Percentiles rank a stretch among this genome's conserved stretches.
phyloP scores from a whole-genome alignment of 2,797 vertebrate species.

The Rhabdophis nuchalis region DNA sequence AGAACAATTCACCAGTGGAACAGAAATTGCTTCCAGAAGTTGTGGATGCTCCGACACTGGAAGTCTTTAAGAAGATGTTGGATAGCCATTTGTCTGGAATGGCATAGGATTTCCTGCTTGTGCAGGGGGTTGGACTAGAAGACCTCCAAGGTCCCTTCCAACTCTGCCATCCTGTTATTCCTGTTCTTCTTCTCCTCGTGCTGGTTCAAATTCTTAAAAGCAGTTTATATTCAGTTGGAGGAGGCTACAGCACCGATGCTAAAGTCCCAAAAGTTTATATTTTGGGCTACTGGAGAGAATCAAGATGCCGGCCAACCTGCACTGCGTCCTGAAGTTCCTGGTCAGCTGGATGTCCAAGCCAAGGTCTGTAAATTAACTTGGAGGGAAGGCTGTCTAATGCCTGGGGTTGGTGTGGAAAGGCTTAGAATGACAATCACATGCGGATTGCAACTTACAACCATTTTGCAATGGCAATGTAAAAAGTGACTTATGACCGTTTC shows the following conservation, averaged over 20 bases:
- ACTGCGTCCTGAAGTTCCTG: slow-evolving; percentile 32
- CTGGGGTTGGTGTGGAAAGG: neutral
- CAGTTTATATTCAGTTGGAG: neutral
- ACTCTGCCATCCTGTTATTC: neutral
- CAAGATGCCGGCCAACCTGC: slow-evolving; percentile 45
- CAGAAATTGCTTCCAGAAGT: neutral
- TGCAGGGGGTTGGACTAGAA: neutral
- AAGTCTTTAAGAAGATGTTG: neutral
- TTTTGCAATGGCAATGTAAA: no score
- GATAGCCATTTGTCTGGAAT: neutral
- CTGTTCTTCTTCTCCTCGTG: slow-evolving; percentile 20
- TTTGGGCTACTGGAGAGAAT: neutral
- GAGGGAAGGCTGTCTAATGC: neutral
- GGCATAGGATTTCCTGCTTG: neutral
- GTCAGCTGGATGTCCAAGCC: slow-evolving; percentile 23
- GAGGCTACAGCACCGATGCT: neutral
- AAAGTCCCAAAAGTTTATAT: neutral
- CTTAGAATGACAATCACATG: neutral
- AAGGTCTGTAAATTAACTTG: slow-evolving; percentile 43
- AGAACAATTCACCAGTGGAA: neutral
- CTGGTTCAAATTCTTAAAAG: slow-evolving; percentile 5
- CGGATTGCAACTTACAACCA: neutral
- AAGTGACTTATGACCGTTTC: no score
- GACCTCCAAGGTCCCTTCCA: neutral
- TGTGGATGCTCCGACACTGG: neutral